Conservation (phyloP, 2,113 vertebrate species). For the Hemiprocne comata region DNA sequence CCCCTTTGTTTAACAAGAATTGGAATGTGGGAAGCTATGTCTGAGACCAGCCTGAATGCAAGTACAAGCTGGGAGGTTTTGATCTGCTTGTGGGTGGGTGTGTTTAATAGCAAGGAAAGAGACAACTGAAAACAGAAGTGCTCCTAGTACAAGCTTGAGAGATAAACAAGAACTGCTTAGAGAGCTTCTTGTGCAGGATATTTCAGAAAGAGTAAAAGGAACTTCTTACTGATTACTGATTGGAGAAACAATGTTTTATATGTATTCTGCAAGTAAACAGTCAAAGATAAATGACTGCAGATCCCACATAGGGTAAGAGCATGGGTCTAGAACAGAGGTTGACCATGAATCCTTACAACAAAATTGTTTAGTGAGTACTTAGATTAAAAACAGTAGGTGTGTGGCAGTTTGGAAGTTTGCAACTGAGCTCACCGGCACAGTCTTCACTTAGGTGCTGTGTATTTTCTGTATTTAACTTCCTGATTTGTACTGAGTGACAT, state of each 20-base stretch:
- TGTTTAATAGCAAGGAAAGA: background rate
- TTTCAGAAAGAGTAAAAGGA: background rate
- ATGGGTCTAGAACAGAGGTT: background rate
- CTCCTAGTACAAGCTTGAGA: background rate
- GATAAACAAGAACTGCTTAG: background rate
- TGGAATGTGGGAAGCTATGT: conserved; percentile 25
- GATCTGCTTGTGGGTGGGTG: background rate
- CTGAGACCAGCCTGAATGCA: background rate
- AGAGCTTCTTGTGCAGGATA: background rate
- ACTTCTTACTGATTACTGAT: background rate
- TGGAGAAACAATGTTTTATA: background rate
- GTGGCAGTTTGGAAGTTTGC: background rate
- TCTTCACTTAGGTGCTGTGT: background rate
- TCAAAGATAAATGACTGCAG: background rate
- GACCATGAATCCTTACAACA: background rate
- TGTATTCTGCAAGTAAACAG: background rate
- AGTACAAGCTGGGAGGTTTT: background rate
- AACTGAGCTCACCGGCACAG: background rate
- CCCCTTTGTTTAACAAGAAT: conserved; percentile 44
- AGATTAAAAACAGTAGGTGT: background rate
- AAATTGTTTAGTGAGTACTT: background rate
- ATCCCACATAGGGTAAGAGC: background rate
- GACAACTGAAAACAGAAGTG: background rate
- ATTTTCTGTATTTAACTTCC: background rate
- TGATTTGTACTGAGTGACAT: background rate